A percentile compares a stretch with the other conserved stretches of the same genome.
Evolutionary conservation across 1,140 invertebrate genomes (phyloP).

Genomic region (Drosophila funebris): DNA sequence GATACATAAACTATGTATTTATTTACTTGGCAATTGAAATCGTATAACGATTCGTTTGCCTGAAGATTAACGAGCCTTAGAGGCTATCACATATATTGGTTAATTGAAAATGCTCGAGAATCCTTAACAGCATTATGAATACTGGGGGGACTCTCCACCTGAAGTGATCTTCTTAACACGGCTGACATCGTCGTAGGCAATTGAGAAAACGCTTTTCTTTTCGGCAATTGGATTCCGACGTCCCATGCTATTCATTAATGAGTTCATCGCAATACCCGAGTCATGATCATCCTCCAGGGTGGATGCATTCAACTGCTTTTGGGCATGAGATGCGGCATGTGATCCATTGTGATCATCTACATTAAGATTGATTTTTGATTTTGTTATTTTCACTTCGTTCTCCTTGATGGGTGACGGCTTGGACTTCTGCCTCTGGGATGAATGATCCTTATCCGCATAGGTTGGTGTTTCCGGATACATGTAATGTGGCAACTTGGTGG

Average conservation of each 20-base stretch:
- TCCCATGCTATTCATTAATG: constrained; percentile 85
- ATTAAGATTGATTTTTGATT: constrained; percentile 60
- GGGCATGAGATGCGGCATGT: constrained; percentile 21
- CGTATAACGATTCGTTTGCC: constrained; percentile 51
- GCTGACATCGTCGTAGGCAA: constrained; percentile 93
- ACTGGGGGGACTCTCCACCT: constrained; percentile 81
- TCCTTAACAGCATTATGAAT: constrained; percentile 51
- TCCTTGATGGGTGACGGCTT: constrained; percentile 80
- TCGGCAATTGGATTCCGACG: constrained; percentile 90
- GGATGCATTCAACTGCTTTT: constrained; percentile 78
- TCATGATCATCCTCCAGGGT: constrained; percentile 88
- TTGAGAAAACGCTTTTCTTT: constrained; percentile 97
- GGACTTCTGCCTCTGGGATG: constrained; percentile 33
- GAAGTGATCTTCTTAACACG: constrained; percentile 80
- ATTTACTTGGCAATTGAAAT: constrained; percentile 38
- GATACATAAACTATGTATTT: constrained; percentile 8
- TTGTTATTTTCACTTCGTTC: constrained; percentile 76
- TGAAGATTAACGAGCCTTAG: constrained; percentile 69
- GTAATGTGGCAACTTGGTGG: constrained; percentile 87
- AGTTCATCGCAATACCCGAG: constrained; percentile 89
- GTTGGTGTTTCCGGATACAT: constrained; percentile 85
- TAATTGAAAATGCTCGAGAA: constrained; percentile 32
- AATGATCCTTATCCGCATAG: constrained; percentile 55
- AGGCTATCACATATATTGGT: constrained; percentile 76
- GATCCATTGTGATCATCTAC: constrained; percentile 41